Evolutionary conservation across 2,113 vertebrate genomes (phyloP), one percentile per base, ranked within the genome.

Genomic region (Microcebus jonahi): DNA sequence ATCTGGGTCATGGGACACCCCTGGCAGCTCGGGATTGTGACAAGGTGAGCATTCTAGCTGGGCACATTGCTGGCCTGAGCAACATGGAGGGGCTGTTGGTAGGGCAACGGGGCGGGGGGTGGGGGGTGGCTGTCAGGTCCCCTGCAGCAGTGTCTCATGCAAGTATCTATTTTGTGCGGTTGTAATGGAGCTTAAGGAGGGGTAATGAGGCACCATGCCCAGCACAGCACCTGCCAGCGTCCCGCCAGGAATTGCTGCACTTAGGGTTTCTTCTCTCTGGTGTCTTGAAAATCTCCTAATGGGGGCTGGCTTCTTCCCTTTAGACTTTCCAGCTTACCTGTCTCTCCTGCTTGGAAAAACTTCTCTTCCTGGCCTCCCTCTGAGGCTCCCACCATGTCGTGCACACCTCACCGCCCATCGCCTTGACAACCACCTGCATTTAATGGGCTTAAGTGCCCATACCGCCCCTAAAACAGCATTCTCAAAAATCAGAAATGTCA

Each of bases 1-100:
- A 50, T 50, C 31, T 67, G 70, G 68, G 86, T 71, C 34, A 42
- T 2, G 5, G 57, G 70, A 36, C 48, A 67, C 14, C 9, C 76
- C 13, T 59, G 53, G 93, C 21, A 91, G 31, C 53, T 63, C 2
- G 5, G 17, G 50, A 18, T 0, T 45, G 27, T 53, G 65, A 14
- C 10, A 15, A 67, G n/a, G 48, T 84, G 29, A 61, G 4, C 13
- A 5, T 67, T 48, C 55, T 23, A 75, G n/a, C 55, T 36, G 50
- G 29, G 29, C 17, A 4, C 27, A 9, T 31, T 14, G 36, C 42
- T 65, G 42, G 27, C 39, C 61, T 50, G 70, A 75, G 61, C 95
- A 88, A 34, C 27, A 29, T 0, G 5, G 17, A 50, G 10, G 8
- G n/a, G 9, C 5, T 61, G 3, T 31, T n/a, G 23, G 20, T 4